These are phyloP conservation scores for Neosilurus hyrtlii DNA, from an alignment of 2,797 vertebrate genomes.

Conservation along the genomic window DNA sequence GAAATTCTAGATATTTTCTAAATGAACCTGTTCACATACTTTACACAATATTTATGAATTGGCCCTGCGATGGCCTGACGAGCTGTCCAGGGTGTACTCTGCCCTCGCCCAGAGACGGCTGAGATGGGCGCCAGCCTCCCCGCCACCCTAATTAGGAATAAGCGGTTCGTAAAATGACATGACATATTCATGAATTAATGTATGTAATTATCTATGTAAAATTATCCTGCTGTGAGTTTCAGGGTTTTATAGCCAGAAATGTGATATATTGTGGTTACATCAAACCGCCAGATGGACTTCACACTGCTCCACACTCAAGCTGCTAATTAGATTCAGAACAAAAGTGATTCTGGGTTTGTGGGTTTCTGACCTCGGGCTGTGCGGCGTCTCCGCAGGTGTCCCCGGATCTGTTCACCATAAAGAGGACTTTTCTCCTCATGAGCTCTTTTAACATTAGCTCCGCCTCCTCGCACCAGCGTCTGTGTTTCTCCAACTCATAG, in stretches of 20 bases:
- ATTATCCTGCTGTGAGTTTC: not conserved
- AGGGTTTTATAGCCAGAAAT: not conserved
- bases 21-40: no score
- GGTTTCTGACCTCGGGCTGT: slow-evolving; percentile 58
- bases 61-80: no score
- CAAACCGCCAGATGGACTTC: not conserved
- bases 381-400: slow-evolving; percentile 38
- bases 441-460: slow-evolving; percentile 70
- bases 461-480: slow-evolving; percentile 71
- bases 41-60: no score
- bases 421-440: slow-evolving; percentile 79
- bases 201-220: no score
- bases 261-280: not conserved
- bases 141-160: no score
- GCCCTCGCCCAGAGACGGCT: no score
- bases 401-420: slow-evolving; percentile 49
- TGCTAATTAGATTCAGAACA: not conserved
- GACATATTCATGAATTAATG: no score
- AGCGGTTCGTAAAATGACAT: no score
- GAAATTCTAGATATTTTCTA: no score
- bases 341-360: not conserved
- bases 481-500: slow-evolving; percentile 77
- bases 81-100: no score
- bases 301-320: no score
- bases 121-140: no score